Evolutionary conservation across 2,113 vertebrate species (phyloP).

Genomic region (Crotalus horridus): DNA sequence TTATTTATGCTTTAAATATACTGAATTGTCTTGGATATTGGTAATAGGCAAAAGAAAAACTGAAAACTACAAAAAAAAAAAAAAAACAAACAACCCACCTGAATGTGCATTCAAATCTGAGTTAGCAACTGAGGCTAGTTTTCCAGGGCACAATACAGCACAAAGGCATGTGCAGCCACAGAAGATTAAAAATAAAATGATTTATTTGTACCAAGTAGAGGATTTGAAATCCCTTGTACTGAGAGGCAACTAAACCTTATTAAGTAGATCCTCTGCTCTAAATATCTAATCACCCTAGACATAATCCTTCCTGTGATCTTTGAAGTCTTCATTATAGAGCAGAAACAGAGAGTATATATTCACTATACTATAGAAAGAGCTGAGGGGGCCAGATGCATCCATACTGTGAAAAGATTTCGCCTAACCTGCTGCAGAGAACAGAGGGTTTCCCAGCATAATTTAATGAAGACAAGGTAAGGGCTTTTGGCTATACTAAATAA

Average conservation of each 20-base stretch:
- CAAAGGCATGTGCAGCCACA: background rate
- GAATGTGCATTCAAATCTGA: background rate
- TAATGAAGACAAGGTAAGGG: background rate
- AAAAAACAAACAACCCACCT: too few species aligned
- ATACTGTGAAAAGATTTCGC: background rate
- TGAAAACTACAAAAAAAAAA: too few species aligned
- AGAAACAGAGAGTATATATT: background rate
- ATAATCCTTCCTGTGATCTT: background rate
- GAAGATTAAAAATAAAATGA: background rate
- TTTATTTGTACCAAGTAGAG: background rate
- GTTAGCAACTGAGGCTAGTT: background rate
- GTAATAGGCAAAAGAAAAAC: background rate
- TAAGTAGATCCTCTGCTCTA: background rate
- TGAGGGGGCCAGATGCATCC: background rate
- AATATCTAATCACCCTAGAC: background rate
- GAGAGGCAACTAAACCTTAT: background rate
- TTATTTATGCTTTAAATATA: background rate
- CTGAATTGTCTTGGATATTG: background rate
- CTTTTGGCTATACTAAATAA: background rate
- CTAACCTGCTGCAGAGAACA: background rate
- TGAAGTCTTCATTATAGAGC: background rate
- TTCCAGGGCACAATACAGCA: background rate
- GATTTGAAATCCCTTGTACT: background rate
- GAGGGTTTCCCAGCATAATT: background rate
- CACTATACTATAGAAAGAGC: background rate